These are phyloP conservation scores for Leptopterna dolabrata DNA, from an alignment of 2,888 invertebrate species.

Conservation along the genomic window DNA sequence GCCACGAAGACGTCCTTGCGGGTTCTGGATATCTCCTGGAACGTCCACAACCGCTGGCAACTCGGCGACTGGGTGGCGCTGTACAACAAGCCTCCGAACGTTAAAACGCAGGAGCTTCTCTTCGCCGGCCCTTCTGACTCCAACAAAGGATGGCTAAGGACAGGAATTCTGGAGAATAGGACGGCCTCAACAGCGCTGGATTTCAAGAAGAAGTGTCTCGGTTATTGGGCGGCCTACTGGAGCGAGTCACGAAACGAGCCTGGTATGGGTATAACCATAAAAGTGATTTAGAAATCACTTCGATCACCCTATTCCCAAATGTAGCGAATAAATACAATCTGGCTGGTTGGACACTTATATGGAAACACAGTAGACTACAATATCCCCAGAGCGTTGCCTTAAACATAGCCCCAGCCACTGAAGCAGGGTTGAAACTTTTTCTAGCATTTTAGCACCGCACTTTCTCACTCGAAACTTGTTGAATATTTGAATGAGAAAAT, in stretches of 20 bases:
- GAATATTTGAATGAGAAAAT: too few relatives aligned
- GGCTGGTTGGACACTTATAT: too few relatives aligned
- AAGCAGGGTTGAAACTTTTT: too few relatives aligned
- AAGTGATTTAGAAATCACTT: too few relatives aligned
- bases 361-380: too few relatives aligned
- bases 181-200: background rate
- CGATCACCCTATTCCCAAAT: too few relatives aligned
- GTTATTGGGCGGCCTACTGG: conserved; percentile 60
- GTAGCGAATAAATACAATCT: too few relatives aligned
- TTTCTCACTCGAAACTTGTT: too few relatives aligned
- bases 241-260: background rate
- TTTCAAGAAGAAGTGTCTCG: conserved; percentile 55
- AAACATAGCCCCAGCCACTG: too few relatives aligned
- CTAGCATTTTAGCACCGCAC: too few relatives aligned
- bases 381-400: too few relatives aligned
- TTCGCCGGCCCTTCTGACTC: background rate
- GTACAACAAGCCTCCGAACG: conserved; percentile 33
- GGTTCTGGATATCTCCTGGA: conserved; percentile 53
- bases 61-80: conserved; percentile 56
- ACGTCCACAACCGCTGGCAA: conserved; percentile 25
- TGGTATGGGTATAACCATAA: background rate
- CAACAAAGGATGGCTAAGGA: conserved; percentile 45
- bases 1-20: conserved; percentile 33
- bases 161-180: conserved; percentile 50
- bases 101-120: background rate